These are phyloP conservation scores for Drosophila sulfurigaster DNA, from an alignment of 1,140 invertebrate genomes.

Conservation along the genomic window DNA sequence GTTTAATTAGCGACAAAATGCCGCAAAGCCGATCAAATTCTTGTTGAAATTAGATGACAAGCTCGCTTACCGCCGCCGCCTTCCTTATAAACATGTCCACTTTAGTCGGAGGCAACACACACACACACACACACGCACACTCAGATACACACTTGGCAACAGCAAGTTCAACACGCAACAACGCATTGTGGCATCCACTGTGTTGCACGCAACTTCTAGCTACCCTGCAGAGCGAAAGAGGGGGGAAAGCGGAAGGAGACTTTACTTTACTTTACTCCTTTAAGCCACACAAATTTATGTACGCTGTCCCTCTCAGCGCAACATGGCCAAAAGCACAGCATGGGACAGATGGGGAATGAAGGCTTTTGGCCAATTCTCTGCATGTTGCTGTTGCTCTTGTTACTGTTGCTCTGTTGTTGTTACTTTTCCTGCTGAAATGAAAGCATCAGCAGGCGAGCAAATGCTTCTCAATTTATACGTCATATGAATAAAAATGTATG, in stretches of 20 bases:
- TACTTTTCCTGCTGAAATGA: slow-evolving; percentile 71
- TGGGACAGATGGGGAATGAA: slow-evolving; percentile 29
- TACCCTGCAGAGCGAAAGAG: slow-evolving; percentile 12
- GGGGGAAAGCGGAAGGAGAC: neutral
- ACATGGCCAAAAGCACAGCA: slow-evolving; percentile 67
- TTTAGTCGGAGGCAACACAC: slow-evolving; percentile 30
- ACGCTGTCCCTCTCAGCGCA: slow-evolving; percentile 20
- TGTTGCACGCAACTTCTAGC: slow-evolving; percentile 64
- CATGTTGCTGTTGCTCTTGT: slow-evolving; percentile 19
- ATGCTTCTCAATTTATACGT: slow-evolving; percentile 65
- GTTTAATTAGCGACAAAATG: slow-evolving; percentile 74
- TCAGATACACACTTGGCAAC: neutral
- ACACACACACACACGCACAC: slow-evolving; percentile 10
- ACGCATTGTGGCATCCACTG: slow-evolving; percentile 46
- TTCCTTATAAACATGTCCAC: slow-evolving; percentile 42
- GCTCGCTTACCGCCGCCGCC: slow-evolving; percentile 8
- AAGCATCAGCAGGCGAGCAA: slow-evolving; percentile 73
- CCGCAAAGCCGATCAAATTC: slow-evolving; percentile 59
- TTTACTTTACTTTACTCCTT: neutral
- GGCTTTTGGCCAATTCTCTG: slow-evolving; percentile 39
- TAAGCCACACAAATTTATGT: slow-evolving; percentile 63
- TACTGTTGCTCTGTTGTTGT: slow-evolving; percentile 38
- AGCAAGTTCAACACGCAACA: slow-evolving; percentile 36
- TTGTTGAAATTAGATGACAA: slow-evolving; percentile 56
- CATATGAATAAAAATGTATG: slow-evolving; percentile 28